Evolutionary conservation across 1,140 invertebrate species (phyloP), one percentile per base, ranked within the genome.

Genomic region (Onthophagus taurus): DNA sequence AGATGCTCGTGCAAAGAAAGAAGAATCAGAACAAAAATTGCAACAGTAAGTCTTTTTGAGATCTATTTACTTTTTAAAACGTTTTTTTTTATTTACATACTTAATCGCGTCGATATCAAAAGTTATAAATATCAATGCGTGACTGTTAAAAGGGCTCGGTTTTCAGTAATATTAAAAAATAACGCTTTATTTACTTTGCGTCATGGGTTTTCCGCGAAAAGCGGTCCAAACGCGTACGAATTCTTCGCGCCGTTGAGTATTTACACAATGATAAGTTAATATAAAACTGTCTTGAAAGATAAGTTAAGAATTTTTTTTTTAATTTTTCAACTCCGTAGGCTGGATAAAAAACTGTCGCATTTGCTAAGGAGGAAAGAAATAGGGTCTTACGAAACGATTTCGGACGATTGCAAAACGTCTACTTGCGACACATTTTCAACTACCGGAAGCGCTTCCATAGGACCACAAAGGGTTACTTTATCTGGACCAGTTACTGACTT

Each of bases 21-120:
- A 72, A 52, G 67, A 71, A 55, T 64, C 69, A 18, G 69, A 72
- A 48, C 63, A 64, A 48, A 69, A 69, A 59, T 61, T 71, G 44
- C 55, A 67, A 48, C 66, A 66, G 70, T 71, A 67, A 63, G 67
- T 72, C 5, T 42, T 20, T 31, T 9, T 44, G n/a, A n/a, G n/a
- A n/a, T n/a, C n/a, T n/a, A n/a, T n/a, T n/a, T n/a, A n/a, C n/a
- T n/a, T n/a, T n/a, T n/a, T n/a, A n/a, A n/a, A n/a, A n/a, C n/a
- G n/a, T n/a, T n/a, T n/a, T n/a, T 20, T 39, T 21, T 11, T 21
- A 30, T 16, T 18, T 45, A 12, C 9, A 39, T 13, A n/a, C n/a
- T n/a, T n/a, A n/a, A n/a, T n/a, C n/a, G n/a, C n/a, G n/a, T n/a
- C n/a, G n/a, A n/a, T n/a, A n/a, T n/a, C n/a, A n/a, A n/a, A n/a